Evolutionary conservation across 2,797 vertebrate species (phyloP).

Genomic region (Mycteria americana): DNA sequence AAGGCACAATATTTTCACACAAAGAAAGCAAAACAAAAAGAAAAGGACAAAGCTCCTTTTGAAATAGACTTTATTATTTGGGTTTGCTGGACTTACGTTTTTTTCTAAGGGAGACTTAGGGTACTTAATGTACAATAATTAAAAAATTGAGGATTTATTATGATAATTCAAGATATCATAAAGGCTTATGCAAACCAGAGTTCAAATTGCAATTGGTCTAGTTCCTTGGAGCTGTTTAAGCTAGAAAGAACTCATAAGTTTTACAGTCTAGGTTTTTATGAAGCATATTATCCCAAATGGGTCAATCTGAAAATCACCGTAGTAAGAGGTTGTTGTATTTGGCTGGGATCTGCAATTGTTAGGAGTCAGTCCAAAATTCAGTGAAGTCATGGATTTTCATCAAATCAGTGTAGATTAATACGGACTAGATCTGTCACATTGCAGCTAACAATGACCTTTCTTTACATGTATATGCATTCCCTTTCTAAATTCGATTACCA

Average conservation of each 20-base stretch:
- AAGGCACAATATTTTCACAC: neutral
- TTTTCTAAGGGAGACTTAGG: neutral
- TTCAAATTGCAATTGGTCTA: neutral
- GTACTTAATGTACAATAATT: neutral
- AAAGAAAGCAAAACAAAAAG: neutral
- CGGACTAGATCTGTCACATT: neutral
- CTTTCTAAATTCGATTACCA: constrained; percentile 8
- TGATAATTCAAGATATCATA: neutral
- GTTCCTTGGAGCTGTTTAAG: neutral
- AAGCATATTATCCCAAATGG: neutral
- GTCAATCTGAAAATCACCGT: neutral
- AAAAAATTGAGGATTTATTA: neutral
- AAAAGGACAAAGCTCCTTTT: neutral
- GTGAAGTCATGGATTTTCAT: constrained; percentile 30
- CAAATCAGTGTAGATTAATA: neutral
- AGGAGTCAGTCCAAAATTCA: neutral
- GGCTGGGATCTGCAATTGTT: constrained; percentile 36
- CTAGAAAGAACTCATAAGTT: neutral
- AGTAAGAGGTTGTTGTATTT: constrained; percentile 31
- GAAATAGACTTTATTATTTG: neutral
- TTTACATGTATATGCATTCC: neutral
- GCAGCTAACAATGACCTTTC: constrained; percentile 19
- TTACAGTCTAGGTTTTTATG: neutral
- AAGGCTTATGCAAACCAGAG: neutral
- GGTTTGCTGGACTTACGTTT: neutral